Conservation (phyloP, 2,797 vertebrate species). For the Gallinago stenura region DNA sequence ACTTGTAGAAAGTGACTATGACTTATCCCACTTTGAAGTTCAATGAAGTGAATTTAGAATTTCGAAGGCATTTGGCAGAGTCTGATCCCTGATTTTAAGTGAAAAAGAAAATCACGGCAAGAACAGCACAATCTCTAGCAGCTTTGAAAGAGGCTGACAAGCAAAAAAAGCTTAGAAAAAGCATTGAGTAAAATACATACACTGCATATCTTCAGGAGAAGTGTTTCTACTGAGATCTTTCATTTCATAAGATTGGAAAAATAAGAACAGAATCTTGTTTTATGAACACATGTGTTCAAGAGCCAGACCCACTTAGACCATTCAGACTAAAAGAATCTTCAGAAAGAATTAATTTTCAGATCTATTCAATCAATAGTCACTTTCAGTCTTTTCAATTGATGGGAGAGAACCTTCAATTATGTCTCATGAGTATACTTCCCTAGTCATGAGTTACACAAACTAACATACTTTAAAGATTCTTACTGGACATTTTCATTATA, state of each 20-base stretch:
- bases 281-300: background rate
- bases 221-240: background rate
- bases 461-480: background rate
- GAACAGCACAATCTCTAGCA: background rate
- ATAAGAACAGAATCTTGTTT: background rate
- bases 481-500: background rate
- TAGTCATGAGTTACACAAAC: background rate
- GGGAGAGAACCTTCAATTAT: background rate
- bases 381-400: background rate
- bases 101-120: background rate
- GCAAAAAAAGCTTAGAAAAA: background rate
- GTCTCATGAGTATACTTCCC: background rate
- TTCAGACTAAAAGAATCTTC: background rate
- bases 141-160: background rate
- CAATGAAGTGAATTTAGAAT: background rate
- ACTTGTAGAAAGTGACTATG: background rate
- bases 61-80: background rate
- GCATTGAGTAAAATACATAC: background rate
- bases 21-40: background rate
- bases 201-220: background rate
- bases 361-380: background rate
- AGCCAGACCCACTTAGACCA: background rate
- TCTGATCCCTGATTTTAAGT: background rate
- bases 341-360: background rate
- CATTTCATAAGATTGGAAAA: background rate